These are phyloP conservation scores for Epistrophe eligans DNA, from an alignment of 2,888 invertebrate species.

Conservation along the genomic window DNA sequence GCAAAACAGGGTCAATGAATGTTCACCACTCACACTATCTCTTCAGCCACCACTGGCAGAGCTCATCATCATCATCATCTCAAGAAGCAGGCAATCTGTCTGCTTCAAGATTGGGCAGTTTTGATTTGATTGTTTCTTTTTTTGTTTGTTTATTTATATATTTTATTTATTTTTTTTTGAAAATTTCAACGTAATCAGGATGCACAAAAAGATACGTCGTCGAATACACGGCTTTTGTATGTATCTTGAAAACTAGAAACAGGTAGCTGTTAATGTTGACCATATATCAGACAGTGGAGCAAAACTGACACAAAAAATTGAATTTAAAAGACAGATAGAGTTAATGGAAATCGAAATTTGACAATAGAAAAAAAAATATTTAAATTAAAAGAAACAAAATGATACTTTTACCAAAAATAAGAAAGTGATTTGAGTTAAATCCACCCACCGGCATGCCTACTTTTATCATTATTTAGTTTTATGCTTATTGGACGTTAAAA, in stretches of 20 bases:
- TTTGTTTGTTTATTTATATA: neutral
- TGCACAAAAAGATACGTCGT: conserved; percentile 43
- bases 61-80: conserved; percentile 27
- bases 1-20: conserved; percentile 75
- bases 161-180: neutral
- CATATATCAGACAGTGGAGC: conserved; percentile 30
- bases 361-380: too few species aligned
- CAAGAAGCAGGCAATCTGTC: conserved; percentile 70
- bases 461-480: too few species aligned
- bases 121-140: conserved; percentile 67
- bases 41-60: conserved; percentile 6
- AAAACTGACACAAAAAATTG: too few species aligned
- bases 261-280: conserved; percentile 65
- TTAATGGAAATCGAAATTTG: too few species aligned
- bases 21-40: conserved; percentile 62
- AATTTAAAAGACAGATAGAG: too few species aligned
- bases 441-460: too few species aligned
- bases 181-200: conserved; percentile 59
- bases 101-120: conserved; percentile 66
- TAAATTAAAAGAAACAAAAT: too few species aligned
- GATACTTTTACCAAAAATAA: too few species aligned
- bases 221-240: conserved; percentile 18
- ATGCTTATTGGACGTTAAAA: too few species aligned
- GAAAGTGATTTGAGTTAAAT: too few species aligned
- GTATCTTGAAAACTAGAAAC: conserved; percentile 48